Percentiles rank a stretch among this genome's conserved stretches.
Evolutionary conservation across 2,888 invertebrate species (phyloP).

Genomic region (Amphipoea oculea): DNA sequence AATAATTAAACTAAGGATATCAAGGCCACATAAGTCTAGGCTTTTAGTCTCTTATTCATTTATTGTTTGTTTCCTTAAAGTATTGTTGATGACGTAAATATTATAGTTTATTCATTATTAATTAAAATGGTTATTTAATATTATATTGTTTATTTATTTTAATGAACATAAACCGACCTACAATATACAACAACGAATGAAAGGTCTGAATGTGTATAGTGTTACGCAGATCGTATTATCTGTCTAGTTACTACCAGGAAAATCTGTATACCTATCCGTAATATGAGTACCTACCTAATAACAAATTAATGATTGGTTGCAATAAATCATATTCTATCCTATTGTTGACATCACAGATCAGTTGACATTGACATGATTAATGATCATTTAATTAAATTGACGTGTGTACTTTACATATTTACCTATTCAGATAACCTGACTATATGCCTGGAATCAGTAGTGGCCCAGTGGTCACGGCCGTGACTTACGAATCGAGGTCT

Average conservation of each 20-base stretch:
- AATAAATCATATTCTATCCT: neutral
- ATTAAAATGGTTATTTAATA: neutral
- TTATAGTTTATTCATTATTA: neutral
- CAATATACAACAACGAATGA: neutral
- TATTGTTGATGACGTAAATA: neutral
- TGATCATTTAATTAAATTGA: neutral
- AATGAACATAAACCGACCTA: neutral
- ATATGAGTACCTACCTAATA: neutral
- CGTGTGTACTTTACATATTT: neutral
- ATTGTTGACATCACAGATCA: too few species aligned
- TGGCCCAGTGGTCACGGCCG: too few species aligned
- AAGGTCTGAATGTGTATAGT: too few species aligned
- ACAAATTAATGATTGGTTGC: neutral
- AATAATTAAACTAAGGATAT: neutral
- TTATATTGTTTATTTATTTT: too few species aligned
- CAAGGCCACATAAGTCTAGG: neutral
- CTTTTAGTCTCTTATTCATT: neutral
- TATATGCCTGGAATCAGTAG: neutral
- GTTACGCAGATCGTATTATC: neutral
- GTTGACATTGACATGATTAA: constrained; percentile 3
- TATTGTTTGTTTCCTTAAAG: neutral
- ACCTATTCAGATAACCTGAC: neutral
- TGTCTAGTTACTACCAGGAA: constrained; percentile 1
- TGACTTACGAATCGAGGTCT: too few species aligned
- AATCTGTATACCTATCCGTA: neutral